Conservation (phyloP, 2,888 invertebrate species). For the Tachystola acroxantha region DNA sequence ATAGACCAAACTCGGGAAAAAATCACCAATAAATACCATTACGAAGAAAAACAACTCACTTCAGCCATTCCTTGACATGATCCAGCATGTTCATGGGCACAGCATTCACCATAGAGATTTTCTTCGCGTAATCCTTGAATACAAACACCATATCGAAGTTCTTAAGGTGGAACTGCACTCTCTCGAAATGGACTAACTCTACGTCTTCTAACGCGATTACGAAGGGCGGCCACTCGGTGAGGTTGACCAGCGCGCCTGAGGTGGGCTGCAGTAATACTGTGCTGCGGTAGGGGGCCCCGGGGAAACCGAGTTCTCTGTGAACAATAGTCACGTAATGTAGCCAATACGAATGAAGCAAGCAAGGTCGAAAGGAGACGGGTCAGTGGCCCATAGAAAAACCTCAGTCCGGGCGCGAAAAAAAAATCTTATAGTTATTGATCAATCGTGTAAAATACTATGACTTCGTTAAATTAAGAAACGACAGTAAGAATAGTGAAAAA, state of each 20-base stretch:
- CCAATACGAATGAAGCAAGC: no score
- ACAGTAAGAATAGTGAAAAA: no score
- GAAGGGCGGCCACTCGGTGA: constrained; percentile 99
- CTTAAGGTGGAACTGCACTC: constrained; percentile 98
- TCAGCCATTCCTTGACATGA: constrained; percentile 99
- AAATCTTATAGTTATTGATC: no score
- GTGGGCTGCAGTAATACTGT: constrained; percentile 98
- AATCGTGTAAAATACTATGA: no score
- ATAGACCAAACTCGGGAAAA: no score
- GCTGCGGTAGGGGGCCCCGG: constrained; percentile 97
- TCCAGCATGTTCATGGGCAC: constrained; percentile 99
- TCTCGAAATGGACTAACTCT: constrained; percentile 98
- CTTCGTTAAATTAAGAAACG: no score
- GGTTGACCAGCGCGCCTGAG: constrained; percentile 97
- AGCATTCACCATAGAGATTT: constrained; percentile 98
- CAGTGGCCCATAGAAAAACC: no score
- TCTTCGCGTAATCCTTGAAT: constrained; percentile 97
- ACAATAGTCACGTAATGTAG: no score
- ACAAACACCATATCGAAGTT: constrained; percentile 99
- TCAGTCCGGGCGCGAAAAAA: no score
- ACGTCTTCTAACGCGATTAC: constrained; percentile 98
- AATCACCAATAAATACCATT: no score
- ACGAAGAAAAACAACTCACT: constrained; percentile 87
- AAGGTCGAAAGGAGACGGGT: no score
- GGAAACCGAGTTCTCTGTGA: constrained; percentile 94